Base-by-base conservation (phyloP, 2,113 vertebrate species). In the Pedetes capensis region DNA sequence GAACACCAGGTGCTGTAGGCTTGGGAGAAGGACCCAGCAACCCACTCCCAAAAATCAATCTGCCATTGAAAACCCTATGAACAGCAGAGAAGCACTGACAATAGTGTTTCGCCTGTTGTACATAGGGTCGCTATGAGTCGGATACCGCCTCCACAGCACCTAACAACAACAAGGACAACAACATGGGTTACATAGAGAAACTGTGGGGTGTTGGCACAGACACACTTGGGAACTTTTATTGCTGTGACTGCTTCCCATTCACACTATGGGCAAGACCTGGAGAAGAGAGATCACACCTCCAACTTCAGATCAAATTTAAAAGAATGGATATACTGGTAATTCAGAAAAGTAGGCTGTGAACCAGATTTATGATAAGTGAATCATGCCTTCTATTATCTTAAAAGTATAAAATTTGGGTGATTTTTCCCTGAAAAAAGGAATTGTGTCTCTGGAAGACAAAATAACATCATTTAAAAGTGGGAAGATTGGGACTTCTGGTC, bases 351-450 rank as follows among this genome's bases (percentile, higher is more conserved):
- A 57, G 64, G 51, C 37, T 64, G 4, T 81, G 42, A 89, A 63
- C 76, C 44, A 92, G 37, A 90, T 49, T 75, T 81, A 84, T 44
- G 23, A 25, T 47, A 87, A 87, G 23, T 42, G 0, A 87, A 76
- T 51, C 22, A 23, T 80, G 66, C 34, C 47, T 63, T 91, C 57
- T 66, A 61, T 63, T 72, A 63, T 47, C 63, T 84, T 81, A 53
- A 69, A 53, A 94, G 22, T n/a, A 42, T 47, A 92, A 80, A 76
- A 89, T 92, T 16, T 89, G 23, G 57, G 55, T 82, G 34, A n/a
- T 72, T 39, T 69, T 90, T 23, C n/a, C 82, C 44, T 87, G 57
- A 69, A 93, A 93, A 95, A 61, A 25, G 32, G 95, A 91, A 92
- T 51, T 76, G 44, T n/a, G 42, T 59, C 8, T 79, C 66, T 53